These are phyloP conservation scores for Jaculus jaculus DNA, from an alignment of 2,113 vertebrate species.

Conservation along the genomic window DNA sequence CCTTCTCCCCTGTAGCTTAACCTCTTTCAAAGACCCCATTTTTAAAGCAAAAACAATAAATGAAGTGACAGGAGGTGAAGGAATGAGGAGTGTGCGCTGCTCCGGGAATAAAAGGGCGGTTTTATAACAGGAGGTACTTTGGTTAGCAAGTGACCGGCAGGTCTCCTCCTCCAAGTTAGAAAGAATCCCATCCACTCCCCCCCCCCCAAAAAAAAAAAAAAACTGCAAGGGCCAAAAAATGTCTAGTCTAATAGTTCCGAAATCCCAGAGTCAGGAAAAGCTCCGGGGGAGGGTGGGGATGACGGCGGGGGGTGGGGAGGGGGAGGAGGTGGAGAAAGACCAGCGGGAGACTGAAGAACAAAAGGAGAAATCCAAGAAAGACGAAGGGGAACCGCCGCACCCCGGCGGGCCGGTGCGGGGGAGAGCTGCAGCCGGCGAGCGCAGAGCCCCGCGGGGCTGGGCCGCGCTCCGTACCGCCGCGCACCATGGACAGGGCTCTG, in stretches of 20 bases:
- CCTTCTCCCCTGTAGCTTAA: neutral
- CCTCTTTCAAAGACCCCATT: constrained; percentile 45
- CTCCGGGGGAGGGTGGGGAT: neutral
- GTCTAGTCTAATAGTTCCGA: constrained; percentile 54
- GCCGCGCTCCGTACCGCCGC: constrained; percentile 38
- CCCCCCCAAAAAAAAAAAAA: no score
- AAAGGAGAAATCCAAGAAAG: constrained; percentile 76
- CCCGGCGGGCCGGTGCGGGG: neutral
- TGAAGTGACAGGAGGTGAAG: constrained; percentile 57
- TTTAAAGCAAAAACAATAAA: constrained; percentile 63
- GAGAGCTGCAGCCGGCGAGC: neutral
- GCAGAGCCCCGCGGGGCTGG: neutral
- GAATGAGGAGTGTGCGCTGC: constrained; percentile 42
- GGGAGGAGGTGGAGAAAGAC: neutral
- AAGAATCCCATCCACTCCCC: constrained; percentile 69
- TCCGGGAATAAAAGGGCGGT: constrained; percentile 67
- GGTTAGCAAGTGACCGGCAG: constrained; percentile 76
- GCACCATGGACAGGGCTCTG: constrained; percentile 87
- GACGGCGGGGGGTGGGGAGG: neutral
- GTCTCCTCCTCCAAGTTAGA: constrained; percentile 70
- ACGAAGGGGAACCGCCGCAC: neutral
- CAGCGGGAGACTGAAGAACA: constrained; percentile 65
- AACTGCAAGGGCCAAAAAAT: constrained; percentile 69
- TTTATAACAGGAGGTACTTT: constrained; percentile 79
- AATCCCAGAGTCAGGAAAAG: constrained; percentile 40